phyloP scores from a whole-genome alignment of 1,140 invertebrate species.

The Hirudo medicinalis region DNA sequence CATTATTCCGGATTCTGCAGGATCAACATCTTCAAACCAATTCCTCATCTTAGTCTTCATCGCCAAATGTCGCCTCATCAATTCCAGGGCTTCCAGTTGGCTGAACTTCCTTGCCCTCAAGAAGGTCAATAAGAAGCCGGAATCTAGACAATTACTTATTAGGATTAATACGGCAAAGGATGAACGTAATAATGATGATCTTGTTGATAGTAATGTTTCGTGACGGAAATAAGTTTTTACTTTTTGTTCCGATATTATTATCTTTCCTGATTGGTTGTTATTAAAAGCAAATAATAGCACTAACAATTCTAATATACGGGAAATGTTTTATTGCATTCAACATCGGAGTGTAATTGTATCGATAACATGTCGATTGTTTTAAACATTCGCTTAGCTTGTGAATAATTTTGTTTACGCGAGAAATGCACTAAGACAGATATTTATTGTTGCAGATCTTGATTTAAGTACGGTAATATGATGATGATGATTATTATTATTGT shows the following conservation, averaged over 20 bases:
- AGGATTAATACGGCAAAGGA: background rate
- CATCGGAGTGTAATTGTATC: too few relatives aligned
- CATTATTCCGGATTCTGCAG: constrained; percentile 11
- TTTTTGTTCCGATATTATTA: background rate
- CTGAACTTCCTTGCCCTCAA: constrained; percentile 22
- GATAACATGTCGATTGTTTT: too few relatives aligned
- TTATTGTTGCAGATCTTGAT: too few relatives aligned
- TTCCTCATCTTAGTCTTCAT: constrained; percentile 13
- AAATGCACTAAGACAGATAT: too few relatives aligned
- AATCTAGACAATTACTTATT: background rate
- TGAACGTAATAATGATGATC: background rate
- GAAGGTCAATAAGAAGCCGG: constrained; percentile 17
- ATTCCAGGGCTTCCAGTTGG: constrained; percentile 15
- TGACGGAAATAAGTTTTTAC: background rate
- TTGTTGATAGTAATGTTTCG: background rate
- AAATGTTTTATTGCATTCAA: too few relatives aligned
- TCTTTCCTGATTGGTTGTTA: background rate
- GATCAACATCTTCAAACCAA: constrained; percentile 22
- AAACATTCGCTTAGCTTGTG: too few relatives aligned
- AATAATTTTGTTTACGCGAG: too few relatives aligned
- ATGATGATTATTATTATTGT: too few relatives aligned
- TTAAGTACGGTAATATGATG: too few relatives aligned
- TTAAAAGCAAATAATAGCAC: too few relatives aligned
- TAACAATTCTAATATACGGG: too few relatives aligned
- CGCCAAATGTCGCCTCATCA: constrained; percentile 15